Evolutionary conservation across 2,888 invertebrate genomes (phyloP), one percentile per base, ranked within the genome.

Genomic region (Graphium colonna): DNA sequence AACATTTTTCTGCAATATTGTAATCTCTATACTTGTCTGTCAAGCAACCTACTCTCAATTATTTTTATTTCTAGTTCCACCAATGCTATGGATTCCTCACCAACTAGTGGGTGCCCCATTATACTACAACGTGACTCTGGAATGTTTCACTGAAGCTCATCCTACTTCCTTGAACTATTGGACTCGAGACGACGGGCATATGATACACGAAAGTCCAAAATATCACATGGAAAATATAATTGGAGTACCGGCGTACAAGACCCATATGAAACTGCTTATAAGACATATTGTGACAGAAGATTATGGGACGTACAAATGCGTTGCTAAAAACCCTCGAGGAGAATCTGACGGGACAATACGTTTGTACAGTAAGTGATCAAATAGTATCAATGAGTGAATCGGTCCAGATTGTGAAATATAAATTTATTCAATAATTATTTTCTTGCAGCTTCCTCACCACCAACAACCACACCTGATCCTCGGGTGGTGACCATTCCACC

Each of bases 61-160:
- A 1, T 17, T 7, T 26, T 8, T 17, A 1, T 42, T 90, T 91
- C 49, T 88, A 97, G 97, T 97, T 90, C 95, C 97, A 0, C 97
- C 97, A 7, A 96, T 96, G 96, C 91, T 97, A 53, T 96, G 94
- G 94, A 96, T 97, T 70, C 96, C 96, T 3, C 95, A 97, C 84
- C 97, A 97, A 80, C 90, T 97, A 61, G 96, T 97, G 33, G 96
- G 96, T 21, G 95, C 95, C 12, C 96, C 96, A 0, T 88, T 95
- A 55, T 94, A 94, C 59, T 95, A 94, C 78, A 94, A 95, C 66
- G 94, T 96, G 8, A 96, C 95, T 3, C 83, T 97, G 58, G 96
- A 97, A 83, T 97, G 97, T 75, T 94, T 95, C 75, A 96, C 96
- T 4, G 97, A 97, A 82, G 97, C 97, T 1, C 95, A 96, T 84